phyloP scores from a whole-genome alignment of 2,113 vertebrate species.

The Hemichromis elongatus region DNA sequence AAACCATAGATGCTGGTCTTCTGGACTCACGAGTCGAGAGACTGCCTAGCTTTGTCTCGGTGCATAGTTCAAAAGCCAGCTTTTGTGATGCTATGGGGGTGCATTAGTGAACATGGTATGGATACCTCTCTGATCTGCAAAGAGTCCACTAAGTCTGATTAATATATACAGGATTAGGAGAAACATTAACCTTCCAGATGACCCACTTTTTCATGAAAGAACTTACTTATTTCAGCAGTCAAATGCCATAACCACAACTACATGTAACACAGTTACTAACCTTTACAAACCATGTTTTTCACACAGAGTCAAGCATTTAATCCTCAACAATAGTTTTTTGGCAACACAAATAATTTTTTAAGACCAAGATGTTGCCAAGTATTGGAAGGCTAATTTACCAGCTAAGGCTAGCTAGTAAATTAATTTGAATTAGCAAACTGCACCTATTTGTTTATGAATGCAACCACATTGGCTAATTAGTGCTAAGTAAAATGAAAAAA shows the following conservation, averaged over 20 bases:
- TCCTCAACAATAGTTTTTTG: not conserved
- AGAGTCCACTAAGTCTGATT: not conserved
- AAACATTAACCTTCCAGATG: not conserved
- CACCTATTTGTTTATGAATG: no score
- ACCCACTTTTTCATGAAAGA: not conserved
- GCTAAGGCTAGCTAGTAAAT: not conserved
- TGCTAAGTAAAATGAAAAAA: not conserved
- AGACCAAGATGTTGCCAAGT: not conserved
- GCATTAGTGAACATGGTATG: not conserved
- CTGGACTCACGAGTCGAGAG: not conserved
- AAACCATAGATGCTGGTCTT: not conserved
- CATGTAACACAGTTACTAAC: not conserved
- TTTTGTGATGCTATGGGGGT: not conserved
- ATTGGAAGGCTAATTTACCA: not conserved
- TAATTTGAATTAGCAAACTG: not conserved
- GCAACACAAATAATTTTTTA: not conserved
- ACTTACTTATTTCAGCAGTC: no score
- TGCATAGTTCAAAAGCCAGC: not conserved
- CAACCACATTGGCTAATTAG: not conserved
- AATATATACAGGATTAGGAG: not conserved
- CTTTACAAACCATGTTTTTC: not conserved
- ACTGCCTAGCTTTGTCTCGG: not conserved
- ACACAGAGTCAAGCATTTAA: not conserved
- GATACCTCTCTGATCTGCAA: not conserved
- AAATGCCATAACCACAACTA: not conserved